These are phyloP conservation scores for Rafetus swinhoei DNA, from an alignment of 2,113 vertebrate species.

Conservation along the genomic window DNA sequence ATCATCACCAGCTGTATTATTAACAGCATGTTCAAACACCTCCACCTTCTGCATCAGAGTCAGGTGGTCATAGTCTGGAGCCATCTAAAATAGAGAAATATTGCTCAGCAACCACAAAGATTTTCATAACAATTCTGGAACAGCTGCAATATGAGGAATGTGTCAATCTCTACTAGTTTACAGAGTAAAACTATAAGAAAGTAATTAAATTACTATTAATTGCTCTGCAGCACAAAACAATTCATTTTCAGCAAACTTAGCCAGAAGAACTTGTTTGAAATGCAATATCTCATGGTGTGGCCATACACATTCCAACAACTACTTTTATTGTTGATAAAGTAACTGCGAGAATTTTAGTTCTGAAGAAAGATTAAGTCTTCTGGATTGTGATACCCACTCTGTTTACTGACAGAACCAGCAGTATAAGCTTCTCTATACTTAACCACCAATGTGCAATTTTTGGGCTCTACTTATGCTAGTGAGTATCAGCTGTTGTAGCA, in stretches of 20 bases:
- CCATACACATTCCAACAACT: background rate
- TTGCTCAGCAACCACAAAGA: background rate
- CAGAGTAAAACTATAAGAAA: background rate
- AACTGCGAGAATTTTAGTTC: background rate
- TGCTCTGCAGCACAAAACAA: background rate
- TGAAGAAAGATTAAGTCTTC: background rate
- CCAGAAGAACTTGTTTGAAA: background rate
- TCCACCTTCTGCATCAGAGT: slow-evolving; percentile 99
- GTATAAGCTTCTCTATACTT: background rate
- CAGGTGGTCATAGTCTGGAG: slow-evolving; percentile 97
- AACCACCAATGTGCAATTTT: background rate
- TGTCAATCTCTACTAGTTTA: background rate
- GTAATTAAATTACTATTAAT: background rate
- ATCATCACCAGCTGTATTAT: slow-evolving; percentile 97
- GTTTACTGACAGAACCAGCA: background rate
- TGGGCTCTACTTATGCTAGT: background rate
- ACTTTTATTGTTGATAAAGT: background rate
- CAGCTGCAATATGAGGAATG: background rate
- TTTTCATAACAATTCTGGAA: background rate
- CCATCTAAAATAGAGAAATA: slow-evolving; percentile 85
- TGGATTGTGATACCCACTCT: fast-evolving
- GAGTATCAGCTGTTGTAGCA: background rate
- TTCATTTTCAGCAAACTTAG: background rate
- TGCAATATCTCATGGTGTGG: background rate
- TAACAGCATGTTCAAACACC: slow-evolving; percentile 98